Evolutionary conservation across 2,797 vertebrate genomes (phyloP), one percentile per base, ranked within the genome.

Genomic region (Periophthalmus magnuspinnatus): DNA sequence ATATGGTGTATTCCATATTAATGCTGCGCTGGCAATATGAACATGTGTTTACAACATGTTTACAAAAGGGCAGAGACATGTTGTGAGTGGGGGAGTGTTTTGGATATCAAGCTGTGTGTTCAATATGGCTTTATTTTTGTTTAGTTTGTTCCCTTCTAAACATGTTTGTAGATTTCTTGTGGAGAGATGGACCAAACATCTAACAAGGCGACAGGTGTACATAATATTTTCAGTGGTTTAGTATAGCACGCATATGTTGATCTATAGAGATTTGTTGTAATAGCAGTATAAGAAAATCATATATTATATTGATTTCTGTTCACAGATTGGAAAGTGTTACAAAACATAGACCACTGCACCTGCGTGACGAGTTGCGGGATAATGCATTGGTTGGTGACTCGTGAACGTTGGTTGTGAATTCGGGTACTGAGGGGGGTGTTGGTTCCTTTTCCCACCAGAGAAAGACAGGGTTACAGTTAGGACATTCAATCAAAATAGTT

Each of bases 321-420:
- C 36, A 36, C 34, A 36, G 36, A 41, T 13, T 11, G 38, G 0
- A 41, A 41, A 41, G 38, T 41, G 38, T 4, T 70, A 78, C 65
- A 76, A 67, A 77, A 79, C 72, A 66, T 32, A 6, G 57, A 47
- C 56, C 69, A 66, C 52, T 28, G 70, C 78, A 94, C 92, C 93
- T 93, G 86, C 75, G 82, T 71, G 84, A 72, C 45, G 92, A 92
- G 79, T 86, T 90, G n/a, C 74, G 81, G 61, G 91, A 89, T 48
- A 59, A 71, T 1, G 76, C 84, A 81, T 81, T 88, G 74, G 74
- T 33, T 24, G 79, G 89, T 65, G 75, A 80, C 56, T 90, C 82
- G 0, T 76, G 86, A 72, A 77, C 76, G 21, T 86, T 88, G 21
- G 90, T 81, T 5, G 81, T 74, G 58, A 89, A 82, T 16, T 82